Conservation (phyloP, 1,140 invertebrate genomes). For the Rhizoglyphus robini region DNA sequence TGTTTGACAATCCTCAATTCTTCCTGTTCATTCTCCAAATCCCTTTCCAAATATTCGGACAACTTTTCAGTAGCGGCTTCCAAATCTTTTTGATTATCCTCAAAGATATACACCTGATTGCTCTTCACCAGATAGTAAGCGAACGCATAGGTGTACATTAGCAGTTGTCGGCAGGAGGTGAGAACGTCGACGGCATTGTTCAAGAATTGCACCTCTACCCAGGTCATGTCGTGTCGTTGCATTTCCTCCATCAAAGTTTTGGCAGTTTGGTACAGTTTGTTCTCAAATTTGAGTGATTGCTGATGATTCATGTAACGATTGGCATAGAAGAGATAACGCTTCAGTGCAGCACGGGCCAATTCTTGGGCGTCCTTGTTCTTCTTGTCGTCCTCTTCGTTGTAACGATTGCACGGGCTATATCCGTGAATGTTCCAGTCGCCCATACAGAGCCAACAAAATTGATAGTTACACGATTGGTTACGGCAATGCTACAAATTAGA, state of each 20-base stretch:
- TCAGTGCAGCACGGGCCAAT: constrained; percentile 87
- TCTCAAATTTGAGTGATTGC: constrained; percentile 87
- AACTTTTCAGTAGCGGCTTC: constrained; percentile 98
- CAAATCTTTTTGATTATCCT: constrained; percentile 83
- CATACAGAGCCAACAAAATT: constrained; percentile 61
- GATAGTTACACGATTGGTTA: constrained; percentile 51
- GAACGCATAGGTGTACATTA: constrained; percentile 98
- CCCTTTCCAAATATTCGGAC: constrained; percentile 96
- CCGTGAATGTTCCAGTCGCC: constrained; percentile 59
- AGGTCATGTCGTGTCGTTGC: constrained; percentile 76
- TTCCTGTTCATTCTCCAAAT: not conserved
- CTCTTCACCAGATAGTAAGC: constrained; percentile 94
- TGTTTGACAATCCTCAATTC: not conserved
- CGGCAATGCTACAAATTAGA: constrained; percentile 1
- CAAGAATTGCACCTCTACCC: constrained; percentile 99
- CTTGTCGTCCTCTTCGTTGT: constrained; percentile 33
- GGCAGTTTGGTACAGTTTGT: constrained; percentile 76
- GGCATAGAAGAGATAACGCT: constrained; percentile 99
- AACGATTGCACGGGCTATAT: constrained; percentile 86
- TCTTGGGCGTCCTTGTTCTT: constrained; percentile 45
- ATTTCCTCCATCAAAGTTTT: constrained; percentile 83
- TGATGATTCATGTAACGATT: constrained; percentile 99
- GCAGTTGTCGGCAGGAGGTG: constrained; percentile 90
- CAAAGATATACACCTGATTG: constrained; percentile 79
- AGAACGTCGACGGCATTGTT: constrained; percentile 78